Evolutionary conservation across 1,140 invertebrate species (phyloP).

Genomic region (Helicorthomorpha holstii): DNA sequence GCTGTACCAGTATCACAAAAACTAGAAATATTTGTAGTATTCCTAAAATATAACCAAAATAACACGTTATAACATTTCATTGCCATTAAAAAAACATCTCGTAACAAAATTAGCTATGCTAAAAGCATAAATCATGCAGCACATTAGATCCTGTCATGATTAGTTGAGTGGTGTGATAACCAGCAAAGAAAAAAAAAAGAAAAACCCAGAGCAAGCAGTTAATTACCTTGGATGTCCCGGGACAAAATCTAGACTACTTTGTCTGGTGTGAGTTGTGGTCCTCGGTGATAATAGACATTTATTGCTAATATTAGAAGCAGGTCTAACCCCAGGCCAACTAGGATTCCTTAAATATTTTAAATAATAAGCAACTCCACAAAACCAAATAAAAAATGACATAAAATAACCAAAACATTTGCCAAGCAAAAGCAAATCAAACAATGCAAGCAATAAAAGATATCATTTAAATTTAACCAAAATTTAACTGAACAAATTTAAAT

Average conservation of each 20-base stretch:
- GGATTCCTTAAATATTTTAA: constrained; percentile 6
- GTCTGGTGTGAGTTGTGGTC: constrained; percentile 14
- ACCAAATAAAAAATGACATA: constrained; percentile 3
- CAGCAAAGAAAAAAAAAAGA: not conserved
- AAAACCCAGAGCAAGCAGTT: not conserved
- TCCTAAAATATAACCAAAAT: constrained; percentile 16
- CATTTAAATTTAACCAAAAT: no score
- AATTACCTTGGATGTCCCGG: constrained; percentile 13
- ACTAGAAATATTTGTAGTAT: constrained; percentile 21
- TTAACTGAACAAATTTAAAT: no score
- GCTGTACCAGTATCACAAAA: constrained; percentile 16
- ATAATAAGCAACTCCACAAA: not conserved
- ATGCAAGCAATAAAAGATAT: no score
- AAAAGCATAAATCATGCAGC: not conserved
- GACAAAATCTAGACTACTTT: constrained; percentile 17
- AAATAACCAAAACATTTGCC: constrained; percentile 1
- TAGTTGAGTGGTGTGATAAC: no score
- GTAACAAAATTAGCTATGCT: not conserved
- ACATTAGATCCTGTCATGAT: not conserved
- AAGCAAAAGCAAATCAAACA: no score
- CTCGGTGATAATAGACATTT: not conserved
- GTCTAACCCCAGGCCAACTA: constrained; percentile 6
- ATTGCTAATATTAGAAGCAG: not conserved
- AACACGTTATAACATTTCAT: not conserved
- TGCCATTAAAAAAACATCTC: not conserved